phyloP scores from a whole-genome alignment of 2,113 vertebrate genomes.

The Apteryx owenii region DNA sequence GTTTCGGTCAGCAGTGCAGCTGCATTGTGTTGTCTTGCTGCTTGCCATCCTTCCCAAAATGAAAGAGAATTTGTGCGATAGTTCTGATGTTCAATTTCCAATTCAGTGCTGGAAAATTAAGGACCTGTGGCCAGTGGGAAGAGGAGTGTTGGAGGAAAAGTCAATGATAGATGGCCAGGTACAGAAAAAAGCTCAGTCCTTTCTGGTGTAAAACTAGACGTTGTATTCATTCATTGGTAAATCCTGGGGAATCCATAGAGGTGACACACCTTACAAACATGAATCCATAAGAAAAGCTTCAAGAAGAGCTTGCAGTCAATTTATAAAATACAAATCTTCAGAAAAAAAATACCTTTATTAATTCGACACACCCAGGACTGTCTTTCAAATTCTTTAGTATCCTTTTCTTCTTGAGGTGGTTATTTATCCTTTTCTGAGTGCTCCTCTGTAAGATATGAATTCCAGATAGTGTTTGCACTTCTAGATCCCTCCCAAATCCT shows the following conservation, averaged over 20 bases:
- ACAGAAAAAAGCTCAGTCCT: neutral
- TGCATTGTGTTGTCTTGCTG: rapidly evolving
- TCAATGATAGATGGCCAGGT: neutral
- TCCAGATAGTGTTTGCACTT: neutral
- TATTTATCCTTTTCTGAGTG: neutral
- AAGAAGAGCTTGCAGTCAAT: neutral
- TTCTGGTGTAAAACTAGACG: neutral
- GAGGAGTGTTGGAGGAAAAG: neutral
- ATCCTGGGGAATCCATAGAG: neutral
- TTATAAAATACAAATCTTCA: neutral
- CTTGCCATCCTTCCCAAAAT: neutral
- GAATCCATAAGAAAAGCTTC: neutral
- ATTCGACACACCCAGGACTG: neutral
- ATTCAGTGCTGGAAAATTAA: neutral
- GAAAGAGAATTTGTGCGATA: neutral
- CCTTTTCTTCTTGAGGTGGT: neutral
- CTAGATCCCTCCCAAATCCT: neutral
- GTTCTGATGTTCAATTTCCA: neutral
- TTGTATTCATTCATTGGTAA: neutral
- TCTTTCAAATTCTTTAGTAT: neutral
- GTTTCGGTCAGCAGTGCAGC: neutral
- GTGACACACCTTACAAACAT: neutral
- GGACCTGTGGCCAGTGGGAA: neutral
- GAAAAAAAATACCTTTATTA: neutral
- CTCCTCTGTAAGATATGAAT: neutral